A percentile compares a stretch with the other conserved stretches of the same genome.
phyloP scores from a whole-genome alignment of 2,888 invertebrate species.

The Girardia tigrina region DNA sequence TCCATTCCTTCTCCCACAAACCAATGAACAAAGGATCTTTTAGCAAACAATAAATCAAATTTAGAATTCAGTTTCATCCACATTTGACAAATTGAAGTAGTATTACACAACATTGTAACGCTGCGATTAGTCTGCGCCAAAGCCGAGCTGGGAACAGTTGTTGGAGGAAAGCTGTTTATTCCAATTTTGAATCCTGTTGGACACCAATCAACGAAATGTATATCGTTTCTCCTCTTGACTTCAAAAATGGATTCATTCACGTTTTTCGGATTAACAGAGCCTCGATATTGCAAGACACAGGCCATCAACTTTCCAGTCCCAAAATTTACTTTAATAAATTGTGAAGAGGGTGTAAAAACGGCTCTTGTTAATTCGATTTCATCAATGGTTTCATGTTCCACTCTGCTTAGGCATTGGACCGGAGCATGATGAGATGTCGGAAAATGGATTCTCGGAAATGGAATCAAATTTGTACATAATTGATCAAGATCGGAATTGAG shows the following conservation, averaged over 20 bases:
- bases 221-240: slow-evolving; percentile 74
- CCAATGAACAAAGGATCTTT: slow-evolving; percentile 47
- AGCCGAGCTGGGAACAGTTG: slow-evolving; percentile 59
- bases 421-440: slow-evolving; percentile 63
- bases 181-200: slow-evolving; percentile 63
- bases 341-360: slow-evolving; percentile 44
- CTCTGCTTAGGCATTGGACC: slow-evolving; percentile 43
- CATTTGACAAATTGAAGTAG: slow-evolving; percentile 52
- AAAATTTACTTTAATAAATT: slow-evolving; percentile 41
- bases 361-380: slow-evolving; percentile 43
- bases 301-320: slow-evolving; percentile 40
- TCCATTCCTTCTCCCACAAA: slow-evolving; percentile 53
- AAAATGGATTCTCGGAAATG: slow-evolving; percentile 64
- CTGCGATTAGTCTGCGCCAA: slow-evolving; percentile 55
- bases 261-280: slow-evolving; percentile 40
- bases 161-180: slow-evolving; percentile 53
- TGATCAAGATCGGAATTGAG: slow-evolving; percentile 52
- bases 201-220: slow-evolving; percentile 68
- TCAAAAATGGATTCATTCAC: slow-evolving; percentile 52
- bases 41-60: slow-evolving; percentile 43
- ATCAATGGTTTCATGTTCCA: slow-evolving; percentile 43
- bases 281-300: slow-evolving; percentile 39
- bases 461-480: slow-evolving; percentile 50
- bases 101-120: slow-evolving; percentile 52
- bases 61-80: slow-evolving; percentile 48